These are phyloP conservation scores for Gymnogyps californianus DNA, from an alignment of 2,113 vertebrate genomes.

Conservation along the genomic window DNA sequence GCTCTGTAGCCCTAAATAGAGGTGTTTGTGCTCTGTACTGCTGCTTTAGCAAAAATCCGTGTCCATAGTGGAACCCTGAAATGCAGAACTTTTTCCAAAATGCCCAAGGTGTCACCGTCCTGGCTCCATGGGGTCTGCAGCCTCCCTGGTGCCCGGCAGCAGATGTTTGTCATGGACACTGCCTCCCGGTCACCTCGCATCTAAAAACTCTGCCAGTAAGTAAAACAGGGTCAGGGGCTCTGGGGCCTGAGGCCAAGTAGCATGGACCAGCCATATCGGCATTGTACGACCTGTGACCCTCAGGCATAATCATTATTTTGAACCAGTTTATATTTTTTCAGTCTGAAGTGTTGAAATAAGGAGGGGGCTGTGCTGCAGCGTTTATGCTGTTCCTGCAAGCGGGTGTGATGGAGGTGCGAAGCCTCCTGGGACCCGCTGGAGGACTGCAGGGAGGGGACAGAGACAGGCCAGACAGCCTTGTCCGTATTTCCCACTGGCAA, in stretches of 20 bases:
- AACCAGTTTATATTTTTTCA: not conserved
- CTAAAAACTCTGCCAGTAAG: not conserved
- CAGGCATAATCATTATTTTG: not conserved
- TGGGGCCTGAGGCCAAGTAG: not conserved
- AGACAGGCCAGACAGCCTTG: not conserved
- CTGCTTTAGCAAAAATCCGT: not conserved
- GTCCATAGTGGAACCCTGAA: not conserved
- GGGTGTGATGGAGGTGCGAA: not conserved
- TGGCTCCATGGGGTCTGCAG: not conserved
- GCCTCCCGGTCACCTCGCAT: not conserved
- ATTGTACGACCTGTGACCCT: not conserved
- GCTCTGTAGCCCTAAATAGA: not conserved
- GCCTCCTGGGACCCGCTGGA: not conserved
- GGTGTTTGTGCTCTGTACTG: not conserved
- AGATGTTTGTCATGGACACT: not conserved
- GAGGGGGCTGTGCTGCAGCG: not conserved
- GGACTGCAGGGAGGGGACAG: fast-evolving
- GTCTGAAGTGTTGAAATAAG: not conserved
- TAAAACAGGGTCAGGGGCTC: not conserved
- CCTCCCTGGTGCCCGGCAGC: not conserved
- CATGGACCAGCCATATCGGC: fast-evolving
- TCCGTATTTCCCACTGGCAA: not conserved
- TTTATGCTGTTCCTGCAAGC: not conserved
- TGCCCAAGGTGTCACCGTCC: not conserved
- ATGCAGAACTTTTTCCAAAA: not conserved